Base-by-base conservation (phyloP, 37 sponge, comb jelly and placozoan species). In the Sycon ciliatum region DNA sequence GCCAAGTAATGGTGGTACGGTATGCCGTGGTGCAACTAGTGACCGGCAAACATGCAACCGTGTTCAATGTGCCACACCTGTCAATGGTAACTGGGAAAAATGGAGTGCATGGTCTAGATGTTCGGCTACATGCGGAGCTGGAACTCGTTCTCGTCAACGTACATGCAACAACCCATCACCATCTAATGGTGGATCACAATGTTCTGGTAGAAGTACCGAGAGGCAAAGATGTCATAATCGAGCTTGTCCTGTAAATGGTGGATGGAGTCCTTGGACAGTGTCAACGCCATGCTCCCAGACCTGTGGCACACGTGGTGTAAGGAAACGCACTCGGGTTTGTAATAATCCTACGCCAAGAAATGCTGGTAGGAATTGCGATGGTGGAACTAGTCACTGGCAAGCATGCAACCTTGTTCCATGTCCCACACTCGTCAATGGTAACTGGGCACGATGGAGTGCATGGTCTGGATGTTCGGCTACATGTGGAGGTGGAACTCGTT, bases 101-200 rank as follows among this genome's bases (percentile, higher is more conserved):
- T 60, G 63, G 63, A 28, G 63, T 30, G 24, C 26, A 24, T 60
- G 63, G 63, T 60, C 63, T 22, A 23, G 24, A 9, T 60, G 63
- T 28, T 22, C 22, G 7, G 24, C 24, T 30, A 60, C 63, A 23
- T 60, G 63, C 63, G 26, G 16, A 11, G 63, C 22, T 22, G 63
- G 63, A 60, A 18, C 26, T 24, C 11, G 63, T 22, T 30, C 63
- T 18, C 63, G 63, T 22, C 9, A 7, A 22, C 63, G 63, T 11
- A 22, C 9, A 11, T 60, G 63, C 26, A 24, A 60, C 26, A 60
- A 18, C 16, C 63, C 63, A 28, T 9, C 63, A 23, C 63, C 63
- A 7, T 7, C 22, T 24, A 60, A 60, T 28, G 63, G 63, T 30
- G 63, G 63, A 11, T 9, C 7, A 9, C 16, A 11, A 9, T 60